Percentiles rank a stretch among this genome's conserved stretches.
phyloP scores from a whole-genome alignment of 2,797 vertebrate species.

The Rhynchonycteris naso region DNA sequence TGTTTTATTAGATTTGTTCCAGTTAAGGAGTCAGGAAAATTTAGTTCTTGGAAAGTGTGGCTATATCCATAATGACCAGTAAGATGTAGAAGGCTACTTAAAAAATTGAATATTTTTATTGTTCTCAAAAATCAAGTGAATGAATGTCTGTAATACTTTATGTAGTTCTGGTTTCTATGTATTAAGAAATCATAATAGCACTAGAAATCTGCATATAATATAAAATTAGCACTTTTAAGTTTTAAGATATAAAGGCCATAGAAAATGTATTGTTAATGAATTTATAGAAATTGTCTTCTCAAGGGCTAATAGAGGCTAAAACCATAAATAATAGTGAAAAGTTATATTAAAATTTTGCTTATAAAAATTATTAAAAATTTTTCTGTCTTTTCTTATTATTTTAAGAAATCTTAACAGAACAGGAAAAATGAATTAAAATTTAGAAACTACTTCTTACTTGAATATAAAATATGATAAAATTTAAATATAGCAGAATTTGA shows the following conservation, averaged over 20 bases:
- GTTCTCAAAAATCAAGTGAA: background rate
- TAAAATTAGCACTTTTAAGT: background rate
- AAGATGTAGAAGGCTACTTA: background rate
- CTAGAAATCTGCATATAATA: background rate
- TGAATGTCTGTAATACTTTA: background rate
- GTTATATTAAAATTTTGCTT: background rate
- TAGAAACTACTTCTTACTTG: background rate
- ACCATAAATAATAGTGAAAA: background rate
- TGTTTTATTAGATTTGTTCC: background rate
- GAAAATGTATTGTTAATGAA: background rate
- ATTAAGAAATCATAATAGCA: background rate
- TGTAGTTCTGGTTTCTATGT: background rate
- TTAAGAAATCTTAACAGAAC: background rate
- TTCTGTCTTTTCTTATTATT: background rate
- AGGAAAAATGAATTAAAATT: background rate
- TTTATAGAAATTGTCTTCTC: background rate
- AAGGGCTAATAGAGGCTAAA: background rate
- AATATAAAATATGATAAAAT: background rate
- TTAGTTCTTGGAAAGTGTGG: background rate
- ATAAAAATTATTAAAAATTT: background rate
- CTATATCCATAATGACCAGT: background rate
- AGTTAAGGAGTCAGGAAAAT: background rate
- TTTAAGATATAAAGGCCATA: background rate
- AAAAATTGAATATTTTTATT: background rate
- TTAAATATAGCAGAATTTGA: background rate